phyloP scores from a whole-genome alignment of 2,888 invertebrate genomes.

The Danaus chrysippus region DNA sequence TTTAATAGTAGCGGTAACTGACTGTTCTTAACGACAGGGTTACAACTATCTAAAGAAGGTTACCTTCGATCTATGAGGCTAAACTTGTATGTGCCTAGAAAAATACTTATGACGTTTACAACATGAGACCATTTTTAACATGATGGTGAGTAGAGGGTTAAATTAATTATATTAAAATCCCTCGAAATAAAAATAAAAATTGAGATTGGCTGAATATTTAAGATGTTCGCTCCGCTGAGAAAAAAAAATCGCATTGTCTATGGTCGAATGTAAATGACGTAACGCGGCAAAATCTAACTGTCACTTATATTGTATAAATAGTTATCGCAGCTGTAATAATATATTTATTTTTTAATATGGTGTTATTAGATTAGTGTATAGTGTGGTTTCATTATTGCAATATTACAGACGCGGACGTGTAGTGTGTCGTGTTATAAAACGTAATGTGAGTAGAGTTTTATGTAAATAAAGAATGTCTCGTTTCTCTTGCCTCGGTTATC shows the following conservation, averaged over 20 bases:
- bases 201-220: not conserved
- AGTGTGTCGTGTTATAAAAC: slow-evolving; percentile 78
- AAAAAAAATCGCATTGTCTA: not conserved
- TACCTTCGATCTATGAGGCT: slow-evolving; percentile 52
- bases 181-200: not conserved
- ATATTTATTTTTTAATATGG: slow-evolving; percentile 78
- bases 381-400: slow-evolving; percentile 73
- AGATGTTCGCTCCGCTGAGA: not conserved
- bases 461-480: slow-evolving; percentile 22
- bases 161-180: slow-evolving; percentile 26
- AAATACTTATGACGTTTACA: slow-evolving; percentile 74
- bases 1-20: slow-evolving; percentile 37
- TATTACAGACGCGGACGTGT: slow-evolving; percentile 62
- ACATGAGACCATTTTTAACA: slow-evolving; percentile 70
- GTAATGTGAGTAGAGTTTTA: slow-evolving; percentile 67
- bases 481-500: slow-evolving; percentile 39
- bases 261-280: slow-evolving; percentile 58
- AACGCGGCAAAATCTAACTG: slow-evolving; percentile 54
- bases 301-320: slow-evolving; percentile 77
- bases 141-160: slow-evolving; percentile 75
- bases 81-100: slow-evolving; percentile 72
- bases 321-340: slow-evolving; percentile 79
- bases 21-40: slow-evolving; percentile 54
- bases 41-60: slow-evolving; percentile 36
- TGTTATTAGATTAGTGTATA: slow-evolving; percentile 77